These are phyloP conservation scores for Venturia canescens DNA, from an alignment of 1,140 invertebrate species.

Conservation along the genomic window DNA sequence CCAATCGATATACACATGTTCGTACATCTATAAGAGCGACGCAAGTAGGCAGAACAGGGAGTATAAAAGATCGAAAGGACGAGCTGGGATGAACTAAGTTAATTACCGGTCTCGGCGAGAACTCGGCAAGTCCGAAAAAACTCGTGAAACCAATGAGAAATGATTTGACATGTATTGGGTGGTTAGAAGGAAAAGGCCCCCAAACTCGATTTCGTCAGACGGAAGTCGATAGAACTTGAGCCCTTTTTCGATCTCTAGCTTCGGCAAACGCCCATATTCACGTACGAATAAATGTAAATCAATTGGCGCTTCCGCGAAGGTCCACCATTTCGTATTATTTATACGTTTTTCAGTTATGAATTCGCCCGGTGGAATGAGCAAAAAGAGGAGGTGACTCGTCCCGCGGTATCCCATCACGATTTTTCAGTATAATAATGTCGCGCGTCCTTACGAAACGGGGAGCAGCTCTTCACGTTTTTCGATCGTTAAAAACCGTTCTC, in stretches of 20 bases:
- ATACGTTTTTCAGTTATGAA: neutral
- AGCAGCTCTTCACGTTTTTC: constrained; percentile 4
- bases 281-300: neutral
- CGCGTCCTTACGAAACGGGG: neutral
- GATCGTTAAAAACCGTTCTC: constrained; percentile 43
- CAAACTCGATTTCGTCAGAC: neutral
- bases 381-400: neutral
- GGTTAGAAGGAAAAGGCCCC: neutral
- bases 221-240: neutral
- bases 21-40: neutral
- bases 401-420: neutral
- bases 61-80: neutral
- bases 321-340: neutral
- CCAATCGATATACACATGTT: neutral
- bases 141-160: neutral
- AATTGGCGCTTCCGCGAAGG: constrained; percentile 10
- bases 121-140: neutral
- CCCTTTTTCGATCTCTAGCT: neutral
- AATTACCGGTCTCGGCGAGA: neutral
- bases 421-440: constrained; percentile 20
- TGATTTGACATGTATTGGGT: neutral
- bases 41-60: neutral
- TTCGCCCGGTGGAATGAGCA: neutral
- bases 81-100: neutral
- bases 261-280: neutral